phyloP scores from a whole-genome alignment of 1,140 invertebrate genomes.

The Aphelenchoides avenae region DNA sequence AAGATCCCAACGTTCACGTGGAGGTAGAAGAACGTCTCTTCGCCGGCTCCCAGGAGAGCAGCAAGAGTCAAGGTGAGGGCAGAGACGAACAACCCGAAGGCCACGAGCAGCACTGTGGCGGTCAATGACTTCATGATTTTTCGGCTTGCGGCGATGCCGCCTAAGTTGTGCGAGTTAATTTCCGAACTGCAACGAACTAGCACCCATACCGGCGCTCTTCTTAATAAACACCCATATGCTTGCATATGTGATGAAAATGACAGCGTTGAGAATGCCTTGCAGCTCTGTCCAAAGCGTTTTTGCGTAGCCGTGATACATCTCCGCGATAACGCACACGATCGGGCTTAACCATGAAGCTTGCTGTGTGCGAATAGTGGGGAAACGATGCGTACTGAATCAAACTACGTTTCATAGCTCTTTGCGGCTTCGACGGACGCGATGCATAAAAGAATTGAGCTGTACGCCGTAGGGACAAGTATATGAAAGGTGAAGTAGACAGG shows the following conservation, averaged over 20 bases:
- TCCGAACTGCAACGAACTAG: not conserved
- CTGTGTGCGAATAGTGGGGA: no score
- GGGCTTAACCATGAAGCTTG: no score
- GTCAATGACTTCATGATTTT: slow-evolving; percentile 5
- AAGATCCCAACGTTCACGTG: slow-evolving; percentile 10
- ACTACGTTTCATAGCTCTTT: not conserved
- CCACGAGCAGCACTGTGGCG: not conserved
- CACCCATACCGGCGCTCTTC: no score
- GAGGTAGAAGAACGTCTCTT: not conserved
- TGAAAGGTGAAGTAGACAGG: not conserved
- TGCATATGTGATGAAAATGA: no score
- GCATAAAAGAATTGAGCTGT: not conserved
- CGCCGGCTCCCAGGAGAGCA: not conserved
- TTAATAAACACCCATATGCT: slow-evolving; percentile 5
- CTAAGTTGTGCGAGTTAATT: not conserved
- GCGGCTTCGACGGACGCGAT: not conserved
- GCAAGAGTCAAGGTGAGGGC: not conserved
- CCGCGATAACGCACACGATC: slow-evolving; percentile 2
- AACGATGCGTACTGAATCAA: no score
- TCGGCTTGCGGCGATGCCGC: not conserved
- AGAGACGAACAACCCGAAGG: not conserved
- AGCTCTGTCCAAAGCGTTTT: not conserved
- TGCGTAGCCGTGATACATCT: not conserved
- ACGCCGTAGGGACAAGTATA: not conserved
- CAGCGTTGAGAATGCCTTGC: not conserved